These are phyloP conservation scores for Apis florea DNA, from an alignment of 1,140 invertebrate species.

Conservation along the genomic window DNA sequence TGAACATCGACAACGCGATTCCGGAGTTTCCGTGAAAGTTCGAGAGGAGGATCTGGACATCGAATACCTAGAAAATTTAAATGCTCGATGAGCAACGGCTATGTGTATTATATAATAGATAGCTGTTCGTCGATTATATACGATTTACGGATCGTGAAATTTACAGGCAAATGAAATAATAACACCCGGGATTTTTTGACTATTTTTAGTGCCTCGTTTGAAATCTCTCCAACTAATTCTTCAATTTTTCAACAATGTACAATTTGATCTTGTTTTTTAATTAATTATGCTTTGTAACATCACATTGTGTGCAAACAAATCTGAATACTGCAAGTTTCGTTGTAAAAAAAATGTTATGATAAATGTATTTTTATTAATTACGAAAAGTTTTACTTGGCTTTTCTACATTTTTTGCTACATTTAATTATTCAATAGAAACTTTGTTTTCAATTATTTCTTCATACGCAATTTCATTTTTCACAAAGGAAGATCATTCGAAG, in stretches of 20 bases:
- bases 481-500: no score
- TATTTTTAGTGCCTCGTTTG: not conserved
- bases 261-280: not conserved
- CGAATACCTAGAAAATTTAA: slow-evolving; percentile 39
- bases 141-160: slow-evolving; percentile 36
- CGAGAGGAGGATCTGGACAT: not conserved
- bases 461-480: no score
- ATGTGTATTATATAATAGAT: not conserved
- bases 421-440: no score
- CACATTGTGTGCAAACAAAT: no score
- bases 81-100: slow-evolving; percentile 30
- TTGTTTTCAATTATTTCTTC: no score
- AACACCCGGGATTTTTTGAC: not conserved
- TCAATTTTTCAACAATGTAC: not conserved
- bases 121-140: slow-evolving; percentile 25
- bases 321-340: no score
- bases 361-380: no score
- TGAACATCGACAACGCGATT: slow-evolving; percentile 31
- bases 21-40: slow-evolving; percentile 1
- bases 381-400: no score
- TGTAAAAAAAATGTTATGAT: no score
- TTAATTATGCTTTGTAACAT: not conserved
- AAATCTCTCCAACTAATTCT: not conserved
- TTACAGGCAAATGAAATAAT: slow-evolving; percentile 25
- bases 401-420: no score